Evolutionary conservation across 2,113 vertebrate genomes (phyloP), one percentile per base, ranked within the genome.

Genomic region (Peromyscus californicus): DNA sequence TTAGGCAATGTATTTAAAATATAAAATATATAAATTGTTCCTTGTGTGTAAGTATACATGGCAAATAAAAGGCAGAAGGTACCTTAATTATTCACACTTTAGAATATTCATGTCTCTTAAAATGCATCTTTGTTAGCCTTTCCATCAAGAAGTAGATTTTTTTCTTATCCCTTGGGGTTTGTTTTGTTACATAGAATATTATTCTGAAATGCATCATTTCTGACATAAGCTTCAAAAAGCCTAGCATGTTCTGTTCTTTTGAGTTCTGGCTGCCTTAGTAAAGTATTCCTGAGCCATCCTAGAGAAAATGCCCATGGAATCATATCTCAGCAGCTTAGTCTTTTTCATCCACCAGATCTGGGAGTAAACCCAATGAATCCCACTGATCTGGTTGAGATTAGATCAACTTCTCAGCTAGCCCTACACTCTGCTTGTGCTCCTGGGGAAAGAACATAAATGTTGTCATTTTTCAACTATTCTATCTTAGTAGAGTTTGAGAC

Each of bases 1-100:
- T 89, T 69, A 95, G 94, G 87, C 57, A 83, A 70, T 83, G 39
- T 3, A 3, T 89, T 96, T 87, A 42, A 93, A 93, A 48, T 78
- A 29, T 89, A 4, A 65, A 93, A 42, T 89, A 54, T 93, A 59
- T 69, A 92, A 95, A 87, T 1, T 69, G 29, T 92, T 22, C 48
- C 9, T 93, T 69, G 17, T 7, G 36, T 19, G 22, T 84, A 75
- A 39, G 2, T 11, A 39, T 42, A 69, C 36, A 17, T 91, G 54
- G 17, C 48, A 82, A 65, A 89, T 33, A 1, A 31, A 92, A 78
- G 90, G n/a, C 16, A 78, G 83, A 90, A 75, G 93, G 78, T 87
- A 39, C 21, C 70, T 51, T 2, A 5, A 3, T 79, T 97, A 91
- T 94, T 97, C 16, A 45, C 80, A 86, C 89, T 93, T 87, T 10